A percentile compares a stretch with the other conserved stretches of the same genome.
phyloP scores from a whole-genome alignment of 2,113 vertebrate species.

The Protobothrops mucrosquamatus region DNA sequence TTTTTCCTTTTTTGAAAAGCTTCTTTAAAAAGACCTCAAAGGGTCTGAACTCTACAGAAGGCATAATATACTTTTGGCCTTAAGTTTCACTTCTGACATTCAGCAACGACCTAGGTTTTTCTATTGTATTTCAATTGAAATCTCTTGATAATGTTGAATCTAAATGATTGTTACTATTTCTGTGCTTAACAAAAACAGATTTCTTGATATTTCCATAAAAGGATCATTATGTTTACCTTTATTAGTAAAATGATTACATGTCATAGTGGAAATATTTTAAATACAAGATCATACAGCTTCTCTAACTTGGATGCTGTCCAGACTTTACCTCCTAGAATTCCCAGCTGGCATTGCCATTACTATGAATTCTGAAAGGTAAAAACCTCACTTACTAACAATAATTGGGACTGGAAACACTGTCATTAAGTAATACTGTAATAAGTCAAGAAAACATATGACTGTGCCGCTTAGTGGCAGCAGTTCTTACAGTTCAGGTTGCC shows the following conservation, averaged over 20 bases:
- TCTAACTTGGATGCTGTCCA: no score
- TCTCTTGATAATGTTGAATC: not conserved
- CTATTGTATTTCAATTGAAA: not conserved
- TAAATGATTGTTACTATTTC: not conserved
- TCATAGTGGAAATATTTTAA: not conserved
- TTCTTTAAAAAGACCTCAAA: not conserved
- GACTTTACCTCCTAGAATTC: no score
- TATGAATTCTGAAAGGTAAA: no score
- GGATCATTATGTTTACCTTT: not conserved
- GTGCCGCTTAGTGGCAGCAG: no score
- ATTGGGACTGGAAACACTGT: no score
- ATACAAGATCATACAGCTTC: not conserved
- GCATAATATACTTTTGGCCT: not conserved
- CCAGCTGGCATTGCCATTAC: no score
- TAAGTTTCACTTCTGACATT: not conserved
- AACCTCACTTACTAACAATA: no score
- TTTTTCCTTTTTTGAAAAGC: not conserved
- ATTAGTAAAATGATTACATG: not conserved
- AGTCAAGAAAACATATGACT: no score
- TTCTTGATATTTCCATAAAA: not conserved
- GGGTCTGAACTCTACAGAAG: not conserved
- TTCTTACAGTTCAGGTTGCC: no score
- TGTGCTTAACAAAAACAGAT: not conserved
- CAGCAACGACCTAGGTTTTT: not conserved
- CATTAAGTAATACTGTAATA: no score